phyloP scores from a whole-genome alignment of 2,113 vertebrate genomes.

The Heteronetta atricapilla region DNA sequence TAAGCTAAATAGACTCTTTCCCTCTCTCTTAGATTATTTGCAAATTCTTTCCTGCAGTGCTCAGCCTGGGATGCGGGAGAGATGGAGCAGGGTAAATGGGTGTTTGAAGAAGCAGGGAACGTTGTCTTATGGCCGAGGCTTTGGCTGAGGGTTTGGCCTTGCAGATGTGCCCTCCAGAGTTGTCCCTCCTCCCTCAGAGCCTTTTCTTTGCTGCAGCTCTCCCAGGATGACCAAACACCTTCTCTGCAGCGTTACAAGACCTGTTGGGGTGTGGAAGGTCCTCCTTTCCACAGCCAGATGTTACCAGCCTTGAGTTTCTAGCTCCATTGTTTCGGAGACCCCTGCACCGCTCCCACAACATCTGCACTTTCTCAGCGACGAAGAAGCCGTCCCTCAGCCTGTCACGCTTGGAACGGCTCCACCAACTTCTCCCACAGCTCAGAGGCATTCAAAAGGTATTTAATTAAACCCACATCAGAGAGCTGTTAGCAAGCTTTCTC shows the following conservation, averaged over 20 bases:
- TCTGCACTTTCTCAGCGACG: neutral
- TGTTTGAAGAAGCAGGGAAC: neutral
- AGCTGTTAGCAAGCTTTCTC: slow-evolving; percentile 32
- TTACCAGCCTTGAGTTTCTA: neutral
- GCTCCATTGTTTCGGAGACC: neutral
- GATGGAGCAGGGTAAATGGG: neutral
- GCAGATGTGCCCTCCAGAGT: neutral
- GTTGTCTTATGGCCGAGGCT: neutral
- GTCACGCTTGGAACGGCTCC: slow-evolving; percentile 16
- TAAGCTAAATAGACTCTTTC: slow-evolving; percentile 63
- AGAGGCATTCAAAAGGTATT: slow-evolving; percentile 39
- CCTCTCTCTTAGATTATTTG: slow-evolving; percentile 45
- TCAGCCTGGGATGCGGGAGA: neutral
- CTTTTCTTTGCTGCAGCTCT: neutral
- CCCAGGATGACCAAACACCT: slow-evolving; percentile 6
- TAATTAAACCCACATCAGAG: slow-evolving; percentile 52
- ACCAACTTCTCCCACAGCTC: neutral
- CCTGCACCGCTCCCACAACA: neutral
- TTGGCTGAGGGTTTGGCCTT: neutral
- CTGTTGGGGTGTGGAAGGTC: neutral
- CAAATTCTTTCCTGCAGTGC: neutral
- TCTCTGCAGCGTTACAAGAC: neutral
- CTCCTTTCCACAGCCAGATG: neutral
- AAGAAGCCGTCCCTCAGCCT: neutral
- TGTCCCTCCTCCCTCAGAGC: neutral